Evolutionary conservation across 2,888 invertebrate genomes (phyloP), one percentile per base, ranked within the genome.

Genomic region (Adineta ricciae): DNA sequence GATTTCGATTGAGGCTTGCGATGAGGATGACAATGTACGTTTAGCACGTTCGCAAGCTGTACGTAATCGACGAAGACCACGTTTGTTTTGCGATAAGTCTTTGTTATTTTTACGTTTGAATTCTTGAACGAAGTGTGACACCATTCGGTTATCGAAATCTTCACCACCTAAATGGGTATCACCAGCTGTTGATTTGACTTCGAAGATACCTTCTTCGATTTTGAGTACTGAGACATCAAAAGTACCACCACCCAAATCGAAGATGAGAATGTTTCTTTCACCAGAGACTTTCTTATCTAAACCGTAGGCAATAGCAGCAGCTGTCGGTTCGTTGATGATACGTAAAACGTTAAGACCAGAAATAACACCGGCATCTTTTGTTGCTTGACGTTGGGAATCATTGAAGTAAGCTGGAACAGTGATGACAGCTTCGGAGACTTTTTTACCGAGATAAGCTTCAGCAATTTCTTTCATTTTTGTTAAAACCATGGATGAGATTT

Each of bases 201-300:
- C 96, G 90, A 97, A 97, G 87, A 93, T 93, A 93, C 91, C 96
- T 94, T 96, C 96, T 91, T 96, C 96, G 89, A 97, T 97, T 87
- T 95, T 95, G 88, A 97, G 92, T 89, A 97, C 94, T 86, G 96
- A 96, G 50, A 96, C 96, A 92, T 97, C 96, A 90, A 97, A 96
- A 87, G 96, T 96, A 88, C 96, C 96, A 89, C 97, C 96, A 85
- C 93, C 93, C 86, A 93, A 90, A 90, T 93, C 93, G 88, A 93
- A 93, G 88, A 93, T 93, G 54, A 93, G 90, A 1, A 93, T 92
- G 88, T 93, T 92, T 21, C 91, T 89, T 87, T 92, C 92, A 54
- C 90, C 91, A 38, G 89, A 89, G 85, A 89, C 91, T 89, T 92
- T 92, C 88, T 92, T 92, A 89, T 92, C 92, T n/a, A 92, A 88